phyloP scores from a whole-genome alignment of 2,113 vertebrate genomes.

The Phrynocephalus versicolor region DNA sequence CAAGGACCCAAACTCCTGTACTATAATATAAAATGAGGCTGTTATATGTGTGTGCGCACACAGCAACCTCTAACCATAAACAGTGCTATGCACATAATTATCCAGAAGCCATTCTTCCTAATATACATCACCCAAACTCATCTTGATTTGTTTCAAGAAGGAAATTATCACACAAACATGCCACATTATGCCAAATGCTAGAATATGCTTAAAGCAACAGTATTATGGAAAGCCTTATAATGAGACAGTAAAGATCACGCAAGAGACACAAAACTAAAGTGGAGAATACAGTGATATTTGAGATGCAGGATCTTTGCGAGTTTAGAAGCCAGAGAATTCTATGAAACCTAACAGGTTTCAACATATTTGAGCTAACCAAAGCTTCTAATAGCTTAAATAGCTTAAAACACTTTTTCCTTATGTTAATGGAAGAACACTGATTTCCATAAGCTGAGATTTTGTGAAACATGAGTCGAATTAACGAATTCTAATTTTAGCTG shows the following conservation, averaged over 20 bases:
- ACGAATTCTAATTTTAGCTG: conserved; percentile 20
- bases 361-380: conserved; percentile 9
- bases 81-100: no score
- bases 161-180: no score
- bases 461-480: conserved; percentile 24
- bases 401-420: neutral
- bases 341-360: conserved; percentile 35
- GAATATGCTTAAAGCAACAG: neutral
- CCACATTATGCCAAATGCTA: neutral
- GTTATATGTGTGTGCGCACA: no score
- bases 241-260: conserved; percentile 28
- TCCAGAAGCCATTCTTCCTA: no score
- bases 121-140: no score
- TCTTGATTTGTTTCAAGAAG: no score
- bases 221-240: conserved; percentile 64
- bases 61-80: no score
- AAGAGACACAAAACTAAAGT: conserved; percentile 53
- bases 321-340: neutral
- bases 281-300: conserved; percentile 12
- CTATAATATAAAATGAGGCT: no score
- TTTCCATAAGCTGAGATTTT: neutral
- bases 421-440: neutral
- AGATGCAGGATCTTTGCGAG: neutral
- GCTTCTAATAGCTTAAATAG: neutral
- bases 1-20: no score